A percentile compares a stretch with the other conserved stretches of the same genome.
Evolutionary conservation across 2,888 invertebrate species (phyloP).

Genomic region (Salpingus planirostris): DNA sequence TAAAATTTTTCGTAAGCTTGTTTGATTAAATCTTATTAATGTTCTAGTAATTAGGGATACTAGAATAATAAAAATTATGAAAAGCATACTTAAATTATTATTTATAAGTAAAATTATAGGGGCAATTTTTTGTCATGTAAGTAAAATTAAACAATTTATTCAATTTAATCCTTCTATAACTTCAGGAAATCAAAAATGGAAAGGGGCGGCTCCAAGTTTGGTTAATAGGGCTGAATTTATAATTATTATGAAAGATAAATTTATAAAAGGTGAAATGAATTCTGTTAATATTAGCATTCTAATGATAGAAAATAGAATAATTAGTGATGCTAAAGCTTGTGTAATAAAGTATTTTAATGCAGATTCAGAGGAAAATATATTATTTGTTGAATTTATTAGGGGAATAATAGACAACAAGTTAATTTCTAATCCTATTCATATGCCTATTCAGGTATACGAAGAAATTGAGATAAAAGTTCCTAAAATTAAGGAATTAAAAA

Average conservation of each 20-base stretch:
- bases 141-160: conserved; percentile 48
- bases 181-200: conserved; percentile 53
- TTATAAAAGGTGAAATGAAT: conserved; percentile 24
- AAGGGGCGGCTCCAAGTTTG: conserved; percentile 51
- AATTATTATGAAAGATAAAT: conserved; percentile 15
- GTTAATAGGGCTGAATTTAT: conserved; percentile 39
- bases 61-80: conserved; percentile 36
- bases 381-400: conserved; percentile 45
- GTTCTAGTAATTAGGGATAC: conserved; percentile 44
- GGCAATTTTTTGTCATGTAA: conserved; percentile 58
- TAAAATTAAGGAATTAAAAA: conserved; percentile 44
- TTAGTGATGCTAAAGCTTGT: conserved; percentile 50
- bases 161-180: conserved; percentile 51
- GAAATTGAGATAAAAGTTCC: conserved; percentile 45
- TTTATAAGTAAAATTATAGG: conserved; percentile 44
- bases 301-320: conserved; percentile 45
- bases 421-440: conserved; percentile 57
- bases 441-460: conserved; percentile 40
- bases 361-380: conserved; percentile 46
- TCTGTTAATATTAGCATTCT: conserved; percentile 36
- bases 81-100: not conserved
- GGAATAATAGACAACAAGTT: conserved; percentile 54
- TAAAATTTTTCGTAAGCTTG: conserved; percentile 47
- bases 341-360: conserved; percentile 53
- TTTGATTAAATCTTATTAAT: conserved; percentile 42